Evolutionary conservation across 2,797 vertebrate genomes (phyloP).

Genomic region (Liasis olivaceus): DNA sequence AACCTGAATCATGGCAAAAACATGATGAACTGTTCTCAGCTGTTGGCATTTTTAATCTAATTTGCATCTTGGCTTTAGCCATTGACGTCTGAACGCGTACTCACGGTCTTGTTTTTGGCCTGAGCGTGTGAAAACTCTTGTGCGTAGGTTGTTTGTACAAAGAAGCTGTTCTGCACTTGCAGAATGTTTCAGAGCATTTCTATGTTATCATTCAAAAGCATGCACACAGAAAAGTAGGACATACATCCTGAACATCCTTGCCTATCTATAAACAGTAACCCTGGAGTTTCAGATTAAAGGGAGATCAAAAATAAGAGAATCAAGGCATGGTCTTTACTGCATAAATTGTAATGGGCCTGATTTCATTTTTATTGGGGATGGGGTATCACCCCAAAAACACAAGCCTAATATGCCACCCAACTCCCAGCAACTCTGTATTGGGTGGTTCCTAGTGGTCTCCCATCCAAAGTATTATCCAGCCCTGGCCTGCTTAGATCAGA

Average conservation of each 20-base stretch:
- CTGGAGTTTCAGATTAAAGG: neutral
- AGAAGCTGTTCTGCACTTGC: too few relatives aligned
- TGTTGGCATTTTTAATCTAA: too few relatives aligned
- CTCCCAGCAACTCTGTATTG: neutral
- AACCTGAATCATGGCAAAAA: neutral
- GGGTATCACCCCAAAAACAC: too few relatives aligned
- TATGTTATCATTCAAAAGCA: neutral
- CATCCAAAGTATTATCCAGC: neutral
- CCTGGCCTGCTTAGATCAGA: neutral
- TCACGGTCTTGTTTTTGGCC: too few relatives aligned
- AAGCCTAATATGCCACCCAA: neutral
- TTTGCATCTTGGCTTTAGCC: too few relatives aligned
- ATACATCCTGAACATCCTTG: neutral
- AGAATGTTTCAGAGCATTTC: too few relatives aligned
- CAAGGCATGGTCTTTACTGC: neutral
- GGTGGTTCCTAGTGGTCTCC: neutral
- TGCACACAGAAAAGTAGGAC: neutral
- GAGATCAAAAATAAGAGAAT: neutral
- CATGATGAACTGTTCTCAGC: neutral
- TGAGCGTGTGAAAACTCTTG: too few relatives aligned
- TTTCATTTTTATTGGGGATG: too few relatives aligned
- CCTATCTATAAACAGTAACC: neutral
- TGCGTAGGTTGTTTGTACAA: neutral
- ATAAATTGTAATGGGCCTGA: neutral
- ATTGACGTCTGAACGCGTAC: too few relatives aligned